Conservation (phyloP, 2,113 vertebrate species). For the Callaeas wilsoni region DNA sequence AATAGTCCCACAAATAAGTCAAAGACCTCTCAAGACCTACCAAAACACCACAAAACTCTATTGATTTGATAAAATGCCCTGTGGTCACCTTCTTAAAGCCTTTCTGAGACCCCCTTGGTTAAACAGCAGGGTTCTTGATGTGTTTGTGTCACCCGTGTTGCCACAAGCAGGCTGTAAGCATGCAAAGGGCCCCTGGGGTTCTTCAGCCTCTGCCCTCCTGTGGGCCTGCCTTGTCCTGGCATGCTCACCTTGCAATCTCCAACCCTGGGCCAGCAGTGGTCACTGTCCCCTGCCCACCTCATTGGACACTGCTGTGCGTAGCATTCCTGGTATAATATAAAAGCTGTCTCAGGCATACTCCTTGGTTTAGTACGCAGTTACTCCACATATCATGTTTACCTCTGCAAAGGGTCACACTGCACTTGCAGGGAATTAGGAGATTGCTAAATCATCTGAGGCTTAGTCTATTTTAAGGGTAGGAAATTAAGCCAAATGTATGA, state of each 20-base stretch:
- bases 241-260: rapidly evolving
- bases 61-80: not conserved
- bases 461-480: not conserved
- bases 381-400: rapidly evolving
- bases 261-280: rapidly evolving
- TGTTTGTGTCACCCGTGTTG: not conserved
- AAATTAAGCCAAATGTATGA: not conserved
- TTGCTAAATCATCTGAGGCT: not conserved
- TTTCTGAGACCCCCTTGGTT: not conserved
- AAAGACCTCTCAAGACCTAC: not conserved
- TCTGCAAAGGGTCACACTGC: not conserved
- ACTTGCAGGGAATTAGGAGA: not conserved
- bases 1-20: not conserved
- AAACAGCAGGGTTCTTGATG: not conserved
- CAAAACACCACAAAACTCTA: not conserved
- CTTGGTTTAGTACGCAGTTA: not conserved
- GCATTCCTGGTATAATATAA: not conserved
- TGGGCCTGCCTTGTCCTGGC: not conserved
- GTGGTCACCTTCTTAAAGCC: not conserved
- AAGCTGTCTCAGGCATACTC: not conserved
- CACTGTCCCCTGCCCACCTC: not conserved
- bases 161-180: not conserved
- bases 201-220: not conserved
- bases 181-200: not conserved
- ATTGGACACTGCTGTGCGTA: not conserved